phyloP scores from a whole-genome alignment of 2,113 vertebrate species.

The Azemiops feae region DNA sequence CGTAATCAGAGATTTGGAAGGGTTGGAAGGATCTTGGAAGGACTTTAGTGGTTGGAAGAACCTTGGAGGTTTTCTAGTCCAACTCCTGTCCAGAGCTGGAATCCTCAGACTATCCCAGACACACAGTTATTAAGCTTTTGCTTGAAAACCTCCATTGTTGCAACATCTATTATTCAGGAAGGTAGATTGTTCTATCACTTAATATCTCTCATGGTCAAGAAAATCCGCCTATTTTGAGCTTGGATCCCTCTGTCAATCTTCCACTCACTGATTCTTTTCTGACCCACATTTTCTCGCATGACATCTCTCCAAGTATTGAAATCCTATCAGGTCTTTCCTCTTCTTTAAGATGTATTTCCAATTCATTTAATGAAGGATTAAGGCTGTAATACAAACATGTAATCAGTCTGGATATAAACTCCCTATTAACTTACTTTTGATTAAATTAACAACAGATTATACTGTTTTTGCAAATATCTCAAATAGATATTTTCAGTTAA shows the following conservation, averaged over 20 bases:
- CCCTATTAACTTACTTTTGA: background rate
- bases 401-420: background rate
- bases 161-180: background rate
- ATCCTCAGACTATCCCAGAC: background rate
- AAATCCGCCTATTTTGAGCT: background rate
- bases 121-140: background rate
- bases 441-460: background rate
- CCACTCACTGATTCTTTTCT: background rate
- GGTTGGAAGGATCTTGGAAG: background rate
- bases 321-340: background rate
- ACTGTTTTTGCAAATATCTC: background rate
- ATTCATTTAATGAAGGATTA: background rate
- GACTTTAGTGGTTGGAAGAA: background rate
- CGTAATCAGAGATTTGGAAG: background rate
- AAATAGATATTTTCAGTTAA: background rate
- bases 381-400: background rate
- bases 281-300: background rate
- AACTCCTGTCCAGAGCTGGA: background rate
- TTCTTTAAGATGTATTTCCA: background rate
- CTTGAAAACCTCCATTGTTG: background rate
- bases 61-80: background rate
- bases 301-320: background rate
- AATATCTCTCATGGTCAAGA: background rate
- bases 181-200: background rate
- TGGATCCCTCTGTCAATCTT: background rate